These are phyloP conservation scores for Hemiscyllium ocellatum DNA, from an alignment of 2,113 vertebrate species.

Conservation along the genomic window DNA sequence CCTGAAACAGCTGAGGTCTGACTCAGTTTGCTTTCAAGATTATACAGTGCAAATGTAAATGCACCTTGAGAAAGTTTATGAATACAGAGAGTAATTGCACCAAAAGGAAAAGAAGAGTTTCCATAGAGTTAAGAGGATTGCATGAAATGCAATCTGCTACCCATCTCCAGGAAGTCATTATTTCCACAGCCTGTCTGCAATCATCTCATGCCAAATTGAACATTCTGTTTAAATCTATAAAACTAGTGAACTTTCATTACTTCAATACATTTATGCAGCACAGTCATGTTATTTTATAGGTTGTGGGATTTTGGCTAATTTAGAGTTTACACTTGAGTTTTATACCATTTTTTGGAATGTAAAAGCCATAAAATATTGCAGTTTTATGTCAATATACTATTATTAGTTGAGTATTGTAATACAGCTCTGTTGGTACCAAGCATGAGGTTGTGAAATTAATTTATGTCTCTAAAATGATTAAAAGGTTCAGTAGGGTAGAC, in stretches of 20 bases:
- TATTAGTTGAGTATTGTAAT: not conserved
- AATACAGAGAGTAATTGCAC: not conserved
- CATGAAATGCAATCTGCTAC: not conserved
- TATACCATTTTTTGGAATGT: conserved; percentile 16
- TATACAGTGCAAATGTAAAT: not conserved
- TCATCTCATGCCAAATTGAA: conserved; percentile 1
- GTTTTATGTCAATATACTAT: not conserved
- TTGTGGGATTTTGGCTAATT: conserved; percentile 2
- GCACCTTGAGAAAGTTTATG: not conserved
- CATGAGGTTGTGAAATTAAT: not conserved
- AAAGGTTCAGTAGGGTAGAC: not conserved
- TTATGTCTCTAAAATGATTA: not conserved
- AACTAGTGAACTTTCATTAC: not conserved
- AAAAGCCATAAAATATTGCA: conserved; percentile 25
- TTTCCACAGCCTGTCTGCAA: conserved; percentile 11
- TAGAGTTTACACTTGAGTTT: conserved; percentile 14
- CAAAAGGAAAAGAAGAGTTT: not conserved
- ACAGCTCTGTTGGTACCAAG: not conserved
- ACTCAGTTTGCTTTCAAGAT: not conserved
- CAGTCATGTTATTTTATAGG: not conserved
- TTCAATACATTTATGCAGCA: not conserved
- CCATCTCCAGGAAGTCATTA: not conserved
- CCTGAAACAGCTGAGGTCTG: not conserved
- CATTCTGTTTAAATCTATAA: not conserved
- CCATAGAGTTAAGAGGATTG: not conserved